Percentiles rank a stretch among this genome's conserved stretches.
Conservation (phyloP, 2,113 vertebrate genomes). For the Capra hircus region DNA sequence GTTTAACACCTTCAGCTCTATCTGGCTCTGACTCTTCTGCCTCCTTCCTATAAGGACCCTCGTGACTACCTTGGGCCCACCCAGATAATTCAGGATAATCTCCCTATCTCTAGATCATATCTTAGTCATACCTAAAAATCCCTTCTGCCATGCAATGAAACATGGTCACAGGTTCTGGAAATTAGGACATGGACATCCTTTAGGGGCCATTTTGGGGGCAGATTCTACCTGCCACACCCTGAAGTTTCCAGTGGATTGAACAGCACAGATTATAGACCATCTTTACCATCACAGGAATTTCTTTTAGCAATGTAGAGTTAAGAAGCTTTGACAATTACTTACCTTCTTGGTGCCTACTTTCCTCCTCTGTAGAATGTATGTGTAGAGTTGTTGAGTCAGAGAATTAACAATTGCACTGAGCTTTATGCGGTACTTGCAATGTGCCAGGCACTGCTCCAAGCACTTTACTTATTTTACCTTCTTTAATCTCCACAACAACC, state of each 20-base stretch:
- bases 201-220: neutral
- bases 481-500: neutral
- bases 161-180: neutral
- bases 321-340: neutral
- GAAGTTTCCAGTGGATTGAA: neutral
- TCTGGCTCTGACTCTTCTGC: neutral
- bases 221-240: neutral
- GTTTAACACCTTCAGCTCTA: neutral
- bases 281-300: neutral
- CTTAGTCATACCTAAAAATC: neutral
- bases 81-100: neutral
- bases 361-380: neutral
- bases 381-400: neutral
- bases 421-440: too few relatives aligned
- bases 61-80: neutral
- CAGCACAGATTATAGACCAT: neutral
- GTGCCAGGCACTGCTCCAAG: neutral
- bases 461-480: neutral
- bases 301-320: neutral
- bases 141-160: neutral
- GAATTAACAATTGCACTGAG: neutral
- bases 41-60: neutral
- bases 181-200: neutral
- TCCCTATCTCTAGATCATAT: neutral
- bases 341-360: neutral